Base-by-base conservation (phyloP, 2,888 invertebrate genomes). In the Candidula unifasciata region DNA sequence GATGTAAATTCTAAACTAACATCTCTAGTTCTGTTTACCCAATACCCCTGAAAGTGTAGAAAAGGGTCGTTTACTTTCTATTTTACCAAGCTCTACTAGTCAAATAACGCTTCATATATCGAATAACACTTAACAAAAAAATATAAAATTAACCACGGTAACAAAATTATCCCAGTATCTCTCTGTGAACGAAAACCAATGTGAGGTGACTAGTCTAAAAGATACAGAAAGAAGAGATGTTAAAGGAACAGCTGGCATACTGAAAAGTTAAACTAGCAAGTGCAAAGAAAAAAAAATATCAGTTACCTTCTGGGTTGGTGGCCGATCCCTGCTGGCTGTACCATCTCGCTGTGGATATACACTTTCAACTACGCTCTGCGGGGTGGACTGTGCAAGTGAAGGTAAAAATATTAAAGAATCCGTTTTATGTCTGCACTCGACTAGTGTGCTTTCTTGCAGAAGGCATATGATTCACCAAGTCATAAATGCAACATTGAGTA, bases 341-440 rank as follows among this genome's bases (percentile, higher is more conserved):
- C 80, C 85, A 77, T 87, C 87, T 69, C 86, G 64, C 74, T 80
- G 84, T 54, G 87, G 87, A 54, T 85, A 87, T 69, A 87, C 85
- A 66, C 79, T 74, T 66, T 86, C 87, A 33, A 78, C 81, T 37
- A 78, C 78, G 77, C 81, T 81, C 57, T 77, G 76, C n/a, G 87
- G 87, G 10, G 87, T 87, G 21, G 87, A 84, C 87, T 87, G 87
- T 21, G 71, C 52, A 82, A 78, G 60, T 52, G 68, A 78, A 83
- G 68, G 74, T 44, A 73, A 73, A 73, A n/a, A 73, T 44, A n/a
- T 73, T 37, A 44, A 52, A 73, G 73, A 52, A 80, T 33, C 33
- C 35, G 24, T 1, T 5, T 16, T 30, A 33, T 35, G 35, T 35
- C 35, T 69, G 69, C 2, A 69, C 35, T 69, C 8, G 24, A 0